phyloP scores from a whole-genome alignment of 2,797 vertebrate genomes.

The Poeciliopsis gracilis region DNA sequence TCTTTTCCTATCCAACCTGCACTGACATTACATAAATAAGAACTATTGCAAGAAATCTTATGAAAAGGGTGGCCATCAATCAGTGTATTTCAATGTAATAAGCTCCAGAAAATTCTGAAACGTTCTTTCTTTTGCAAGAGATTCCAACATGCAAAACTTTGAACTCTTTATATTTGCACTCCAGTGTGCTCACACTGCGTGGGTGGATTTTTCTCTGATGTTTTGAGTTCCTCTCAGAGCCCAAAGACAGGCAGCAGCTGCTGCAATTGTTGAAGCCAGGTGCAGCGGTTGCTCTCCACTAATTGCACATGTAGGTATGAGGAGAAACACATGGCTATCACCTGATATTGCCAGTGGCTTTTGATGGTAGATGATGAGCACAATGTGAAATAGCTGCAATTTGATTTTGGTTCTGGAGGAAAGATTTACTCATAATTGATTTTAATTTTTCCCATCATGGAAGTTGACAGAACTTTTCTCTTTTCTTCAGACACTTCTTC shows the following conservation, averaged over 20 bases:
- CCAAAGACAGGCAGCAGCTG: slow-evolving; percentile 11
- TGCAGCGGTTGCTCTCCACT: slow-evolving; percentile 13
- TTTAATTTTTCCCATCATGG: neutral
- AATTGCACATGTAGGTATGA: slow-evolving; percentile 12
- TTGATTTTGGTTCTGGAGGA: neutral
- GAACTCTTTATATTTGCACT: neutral
- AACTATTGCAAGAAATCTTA: neutral
- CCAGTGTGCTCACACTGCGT: neutral
- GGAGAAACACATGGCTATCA: slow-evolving; percentile 15
- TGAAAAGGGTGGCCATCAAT: neutral
- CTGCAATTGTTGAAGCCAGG: slow-evolving; percentile 7
- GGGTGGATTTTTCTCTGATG: slow-evolving; percentile 15
- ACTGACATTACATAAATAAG: neutral
- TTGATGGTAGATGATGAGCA: neutral
- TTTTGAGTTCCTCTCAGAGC: slow-evolving; percentile 12
- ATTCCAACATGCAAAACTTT: slow-evolving; percentile 1
- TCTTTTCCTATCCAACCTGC: neutral
- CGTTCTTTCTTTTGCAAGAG: neutral
- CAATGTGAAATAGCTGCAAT: neutral
- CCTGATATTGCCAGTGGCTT: neutral
- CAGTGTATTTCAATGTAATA: neutral
- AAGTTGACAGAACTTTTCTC: neutral
- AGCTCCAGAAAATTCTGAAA: neutral
- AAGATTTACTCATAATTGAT: neutral
- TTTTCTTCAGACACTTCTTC: neutral